Evolutionary conservation across 2,797 vertebrate species (phyloP).

Genomic region (Pangasius sanitwongsei): DNA sequence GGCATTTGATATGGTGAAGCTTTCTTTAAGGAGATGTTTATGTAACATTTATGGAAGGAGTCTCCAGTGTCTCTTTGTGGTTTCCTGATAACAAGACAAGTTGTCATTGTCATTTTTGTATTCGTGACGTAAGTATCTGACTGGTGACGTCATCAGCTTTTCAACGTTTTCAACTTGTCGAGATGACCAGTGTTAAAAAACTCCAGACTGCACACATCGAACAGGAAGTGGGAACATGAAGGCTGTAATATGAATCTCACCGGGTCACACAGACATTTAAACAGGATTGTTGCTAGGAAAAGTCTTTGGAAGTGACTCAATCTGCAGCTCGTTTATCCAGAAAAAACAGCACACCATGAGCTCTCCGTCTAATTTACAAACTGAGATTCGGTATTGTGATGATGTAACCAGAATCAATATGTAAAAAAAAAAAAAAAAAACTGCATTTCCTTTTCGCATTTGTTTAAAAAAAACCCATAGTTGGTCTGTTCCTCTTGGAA

Average conservation of each 20-base stretch:
- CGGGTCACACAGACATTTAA: slow-evolving; percentile 13
- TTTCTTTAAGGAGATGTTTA: background rate
- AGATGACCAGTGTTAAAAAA: background rate
- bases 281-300: background rate
- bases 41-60: background rate
- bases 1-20: background rate
- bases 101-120: background rate
- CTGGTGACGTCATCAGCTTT: background rate
- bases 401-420: background rate
- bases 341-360: background rate
- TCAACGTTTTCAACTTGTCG: background rate
- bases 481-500: background rate
- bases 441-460: background rate
- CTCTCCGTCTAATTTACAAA: background rate
- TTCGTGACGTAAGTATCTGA: background rate
- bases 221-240: background rate
- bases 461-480: background rate
- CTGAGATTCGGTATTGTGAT: background rate
- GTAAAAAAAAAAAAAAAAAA: background rate
- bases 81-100: background rate
- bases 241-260: background rate
- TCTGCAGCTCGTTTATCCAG: background rate
- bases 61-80: background rate
- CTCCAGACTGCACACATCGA: background rate
- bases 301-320: background rate